phyloP scores from a whole-genome alignment of 1,140 invertebrate genomes.

The Druon quercuslanigerum region DNA sequence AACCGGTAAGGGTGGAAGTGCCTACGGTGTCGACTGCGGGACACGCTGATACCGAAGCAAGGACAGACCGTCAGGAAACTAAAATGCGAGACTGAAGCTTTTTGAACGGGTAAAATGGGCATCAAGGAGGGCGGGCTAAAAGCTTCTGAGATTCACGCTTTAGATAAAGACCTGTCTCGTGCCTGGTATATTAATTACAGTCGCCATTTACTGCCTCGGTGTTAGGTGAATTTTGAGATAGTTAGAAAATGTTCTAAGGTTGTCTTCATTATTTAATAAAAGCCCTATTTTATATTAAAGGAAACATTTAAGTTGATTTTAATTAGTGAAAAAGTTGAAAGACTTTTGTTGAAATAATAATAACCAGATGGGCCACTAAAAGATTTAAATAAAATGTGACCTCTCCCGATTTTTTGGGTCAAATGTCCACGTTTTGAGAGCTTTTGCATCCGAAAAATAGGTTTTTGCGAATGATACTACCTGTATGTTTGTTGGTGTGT shows the following conservation, averaged over 20 bases:
- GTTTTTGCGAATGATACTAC: no score
- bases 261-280: neutral
- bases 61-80: constrained; percentile 40
- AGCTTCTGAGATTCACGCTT: constrained; percentile 63
- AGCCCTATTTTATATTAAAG: neutral
- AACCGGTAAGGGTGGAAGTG: constrained; percentile 23
- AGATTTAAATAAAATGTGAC: no score
- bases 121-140: constrained; percentile 61
- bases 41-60: constrained; percentile 32
- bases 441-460: no score
- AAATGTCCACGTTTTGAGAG: no score
- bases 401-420: no score
- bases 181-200: constrained; percentile 52
- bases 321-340: neutral
- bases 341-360: no score
- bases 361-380: no score
- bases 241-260: neutral
- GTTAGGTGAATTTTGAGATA: neutral
- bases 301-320: neutral
- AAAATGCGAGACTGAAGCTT: constrained; percentile 43
- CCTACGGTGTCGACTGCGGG: constrained; percentile 10
- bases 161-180: constrained; percentile 57
- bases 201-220: neutral
- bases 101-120: constrained; percentile 54
- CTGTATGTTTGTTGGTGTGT: no score